A percentile compares a stretch with the other conserved stretches of the same genome.
Conservation (phyloP, 2,888 invertebrate genomes). For the Boloria selene region DNA sequence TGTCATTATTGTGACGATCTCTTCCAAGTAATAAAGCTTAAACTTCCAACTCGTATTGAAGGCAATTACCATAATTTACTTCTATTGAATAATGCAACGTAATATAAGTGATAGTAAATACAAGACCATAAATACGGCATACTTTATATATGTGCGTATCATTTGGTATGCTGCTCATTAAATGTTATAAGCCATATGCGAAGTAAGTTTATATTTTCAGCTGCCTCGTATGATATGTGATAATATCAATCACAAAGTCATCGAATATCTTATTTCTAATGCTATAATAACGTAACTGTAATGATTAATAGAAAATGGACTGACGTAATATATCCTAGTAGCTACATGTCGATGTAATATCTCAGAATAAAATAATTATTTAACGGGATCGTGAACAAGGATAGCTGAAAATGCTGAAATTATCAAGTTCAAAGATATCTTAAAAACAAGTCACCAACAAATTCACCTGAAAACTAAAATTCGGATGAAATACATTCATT, state of each 20-base stretch:
- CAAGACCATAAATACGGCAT: slow-evolving; percentile 19
- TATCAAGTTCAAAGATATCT: too few relatives aligned
- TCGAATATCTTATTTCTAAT: slow-evolving; percentile 14
- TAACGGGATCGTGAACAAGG: too few relatives aligned
- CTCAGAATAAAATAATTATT: too few relatives aligned
- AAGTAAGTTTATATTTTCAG: neutral
- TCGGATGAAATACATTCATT: too few relatives aligned
- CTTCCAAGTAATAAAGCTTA: neutral
- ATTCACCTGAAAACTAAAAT: too few relatives aligned
- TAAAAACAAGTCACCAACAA: too few relatives aligned
- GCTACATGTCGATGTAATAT: too few relatives aligned
- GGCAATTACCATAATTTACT: slow-evolving; percentile 21
- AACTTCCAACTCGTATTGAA: slow-evolving; percentile 5
- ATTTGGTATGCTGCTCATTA: slow-evolving; percentile 21
- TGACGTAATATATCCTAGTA: too few relatives aligned
- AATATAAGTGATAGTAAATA: slow-evolving; percentile 21
- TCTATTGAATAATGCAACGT: slow-evolving; percentile 3
- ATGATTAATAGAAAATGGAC: neutral
- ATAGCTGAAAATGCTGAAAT: too few relatives aligned
- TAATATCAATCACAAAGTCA: slow-evolving; percentile 20
- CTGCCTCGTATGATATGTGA: slow-evolving; percentile 17
- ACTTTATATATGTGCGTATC: slow-evolving; percentile 14
- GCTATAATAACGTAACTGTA: slow-evolving; percentile 10
- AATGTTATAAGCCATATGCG: slow-evolving; percentile 14
- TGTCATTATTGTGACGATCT: slow-evolving; percentile 17